Conservation (phyloP, 2,113 vertebrate genomes). For the Uropsilus gracilis region DNA sequence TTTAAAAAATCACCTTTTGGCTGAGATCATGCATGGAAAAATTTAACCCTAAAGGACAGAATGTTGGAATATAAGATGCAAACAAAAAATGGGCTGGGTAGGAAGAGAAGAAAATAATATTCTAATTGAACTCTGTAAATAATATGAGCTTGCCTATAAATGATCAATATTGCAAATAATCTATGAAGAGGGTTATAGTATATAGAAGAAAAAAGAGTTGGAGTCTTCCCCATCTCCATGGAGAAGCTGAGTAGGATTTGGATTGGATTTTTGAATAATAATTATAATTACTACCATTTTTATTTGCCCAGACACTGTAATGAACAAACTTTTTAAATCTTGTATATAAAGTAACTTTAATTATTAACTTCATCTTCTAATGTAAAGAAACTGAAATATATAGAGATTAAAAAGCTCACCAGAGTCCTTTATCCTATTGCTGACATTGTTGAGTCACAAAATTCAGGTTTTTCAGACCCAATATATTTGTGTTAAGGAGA, state of each 20-base stretch:
- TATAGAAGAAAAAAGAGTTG: conserved; percentile 11
- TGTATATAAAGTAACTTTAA: not conserved
- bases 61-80: conserved; percentile 68
- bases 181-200: conserved; percentile 47
- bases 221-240: too few relatives aligned
- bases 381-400: not conserved
- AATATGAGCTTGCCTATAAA: conserved; percentile 60
- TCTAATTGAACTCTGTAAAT: conserved; percentile 59
- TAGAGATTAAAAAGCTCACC: not conserved
- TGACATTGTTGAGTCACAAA: not conserved
- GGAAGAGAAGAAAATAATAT: conserved; percentile 67
- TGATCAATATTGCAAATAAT: conserved; percentile 57
- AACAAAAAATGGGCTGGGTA: conserved; percentile 43
- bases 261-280: conserved; percentile 32
- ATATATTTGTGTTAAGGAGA: not conserved
- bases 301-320: conserved; percentile 41
- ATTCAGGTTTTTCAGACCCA: not conserved
- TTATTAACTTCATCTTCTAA: conserved; percentile 14
- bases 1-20: conserved; percentile 77
- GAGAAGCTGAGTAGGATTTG: not conserved
- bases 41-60: conserved; percentile 71
- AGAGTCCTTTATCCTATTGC: not conserved
- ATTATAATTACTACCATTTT: conserved; percentile 49
- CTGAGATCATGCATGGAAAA: conserved; percentile 77
- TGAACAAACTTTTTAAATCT: conserved; percentile 23